Conservation (phyloP, 2,888 invertebrate genomes). For the Disparrhopalites patrizii region DNA sequence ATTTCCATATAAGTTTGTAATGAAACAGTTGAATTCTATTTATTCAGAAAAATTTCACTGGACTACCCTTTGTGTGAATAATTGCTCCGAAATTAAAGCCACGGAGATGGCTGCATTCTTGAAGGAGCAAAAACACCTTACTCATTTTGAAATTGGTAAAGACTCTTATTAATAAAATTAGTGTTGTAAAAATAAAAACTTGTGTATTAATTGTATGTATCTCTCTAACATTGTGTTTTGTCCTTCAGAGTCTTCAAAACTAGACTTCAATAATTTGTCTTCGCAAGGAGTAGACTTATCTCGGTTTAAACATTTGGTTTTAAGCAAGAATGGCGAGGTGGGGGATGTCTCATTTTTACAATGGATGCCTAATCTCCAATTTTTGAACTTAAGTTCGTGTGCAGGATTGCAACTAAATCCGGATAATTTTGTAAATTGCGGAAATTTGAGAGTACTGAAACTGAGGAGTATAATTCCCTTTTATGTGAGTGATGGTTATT, state of each 20-base stretch:
- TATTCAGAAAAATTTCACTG: constrained; percentile 17
- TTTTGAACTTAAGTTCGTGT: constrained; percentile 26
- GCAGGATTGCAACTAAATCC: constrained; percentile 11
- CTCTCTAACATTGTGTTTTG: neutral
- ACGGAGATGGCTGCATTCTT: constrained; percentile 9
- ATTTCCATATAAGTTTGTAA: no score
- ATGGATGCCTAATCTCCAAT: constrained; percentile 14
- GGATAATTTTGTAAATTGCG: constrained; percentile 7
- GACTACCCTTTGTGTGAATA: constrained; percentile 22
- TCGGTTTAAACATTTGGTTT: constrained; percentile 17
- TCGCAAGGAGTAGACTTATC: neutral
- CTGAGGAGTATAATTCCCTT: constrained; percentile 30
- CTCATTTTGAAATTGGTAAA: constrained; percentile 27
- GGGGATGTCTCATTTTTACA: constrained; percentile 15
- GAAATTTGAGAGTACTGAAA: constrained; percentile 20
- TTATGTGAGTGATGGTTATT: constrained; percentile 20
- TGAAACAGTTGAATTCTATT: no score
- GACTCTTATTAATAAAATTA: neutral
- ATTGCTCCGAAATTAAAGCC: constrained; percentile 26
- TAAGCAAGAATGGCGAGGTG: constrained; percentile 21
- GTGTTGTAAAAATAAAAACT: neutral
- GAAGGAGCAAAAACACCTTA: constrained; percentile 14
- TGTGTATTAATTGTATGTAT: neutral
- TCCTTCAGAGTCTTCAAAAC: neutral
- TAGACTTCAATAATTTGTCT: neutral